Base-by-base conservation (phyloP, 2,888 invertebrate genomes). In the Eurois occulta region DNA sequence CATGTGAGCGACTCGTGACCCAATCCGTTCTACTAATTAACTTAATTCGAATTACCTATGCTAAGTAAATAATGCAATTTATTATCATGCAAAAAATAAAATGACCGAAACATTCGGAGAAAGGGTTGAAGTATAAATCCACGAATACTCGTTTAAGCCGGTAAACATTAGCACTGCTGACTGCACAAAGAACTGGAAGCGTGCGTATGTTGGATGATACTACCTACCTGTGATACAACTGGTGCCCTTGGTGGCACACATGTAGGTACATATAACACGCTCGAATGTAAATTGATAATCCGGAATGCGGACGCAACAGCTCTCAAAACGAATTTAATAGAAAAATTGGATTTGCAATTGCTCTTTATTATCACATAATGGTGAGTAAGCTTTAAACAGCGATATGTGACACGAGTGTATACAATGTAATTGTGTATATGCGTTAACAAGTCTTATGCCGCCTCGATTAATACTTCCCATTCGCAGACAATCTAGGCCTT, bases 381-480 rank as follows among this genome's bases (percentile, higher is more conserved):
- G 88, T 92, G 91, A 92, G 89, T 92, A 90, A 90, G 87, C 86
- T 84, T 82, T 86, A 85, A 86, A 86, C 88, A 86, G 72, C 77
- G 71, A 81, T 32, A 28, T 16, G 7, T 28, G 18, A 32, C 18
- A 60, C 3, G 18, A 60, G 28, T 28, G 28, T 60, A 60, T 60
- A 8, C 60, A 90, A 92, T 90, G 87, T 88, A 76, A 77, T 76
- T 75, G 78, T 77, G 78, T 77, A 78, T 88, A 87, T 88, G 91
- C 88, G 91, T 92, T 94, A 93, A 94, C 94, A 90, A 93, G 93
- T 76, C 85, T 85, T 89, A 90, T 16, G 87, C 89, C 85, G 89
- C 86, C 90, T 93, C 93, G 91, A 94, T 95, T 93, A 94, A 91
- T 90, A 92, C 94, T 93, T 95, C 94, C 94, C 90, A 92, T 94